Evolutionary conservation across 2,113 vertebrate species (phyloP).

Genomic region (Origma solitaria): DNA sequence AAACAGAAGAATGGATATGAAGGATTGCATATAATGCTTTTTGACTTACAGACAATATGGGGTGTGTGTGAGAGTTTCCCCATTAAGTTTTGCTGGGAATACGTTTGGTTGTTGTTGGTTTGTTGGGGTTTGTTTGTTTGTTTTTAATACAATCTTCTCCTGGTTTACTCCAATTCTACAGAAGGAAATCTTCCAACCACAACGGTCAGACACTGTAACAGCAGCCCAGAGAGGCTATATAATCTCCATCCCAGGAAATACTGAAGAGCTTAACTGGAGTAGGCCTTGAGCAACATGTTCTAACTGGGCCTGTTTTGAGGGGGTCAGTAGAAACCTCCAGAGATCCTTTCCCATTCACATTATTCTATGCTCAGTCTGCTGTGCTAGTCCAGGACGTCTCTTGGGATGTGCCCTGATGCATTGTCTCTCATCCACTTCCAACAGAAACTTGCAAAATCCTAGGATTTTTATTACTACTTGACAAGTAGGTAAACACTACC

Average conservation of each 20-base stretch:
- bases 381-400: background rate
- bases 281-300: background rate
- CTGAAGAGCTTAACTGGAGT: background rate
- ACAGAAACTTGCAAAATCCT: background rate
- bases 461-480: background rate
- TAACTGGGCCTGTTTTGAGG: background rate
- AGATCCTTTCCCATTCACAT: background rate
- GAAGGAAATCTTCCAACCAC: background rate
- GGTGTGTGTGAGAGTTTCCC: fast-evolving
- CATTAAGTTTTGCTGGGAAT: background rate
- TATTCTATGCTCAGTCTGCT: background rate
- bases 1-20: background rate
- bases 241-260: background rate
- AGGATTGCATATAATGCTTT: background rate
- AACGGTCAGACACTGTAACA: background rate
- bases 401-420: background rate
- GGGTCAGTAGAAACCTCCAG: background rate
- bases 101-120: background rate
- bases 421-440: background rate
- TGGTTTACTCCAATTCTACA: background rate
- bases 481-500: background rate
- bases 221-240: background rate
- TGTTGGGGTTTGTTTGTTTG: fast-evolving
- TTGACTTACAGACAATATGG: background rate
- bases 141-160: background rate